Evolutionary conservation across 2,797 vertebrate species (phyloP).

Genomic region (Periophthalmus magnuspinnatus): DNA sequence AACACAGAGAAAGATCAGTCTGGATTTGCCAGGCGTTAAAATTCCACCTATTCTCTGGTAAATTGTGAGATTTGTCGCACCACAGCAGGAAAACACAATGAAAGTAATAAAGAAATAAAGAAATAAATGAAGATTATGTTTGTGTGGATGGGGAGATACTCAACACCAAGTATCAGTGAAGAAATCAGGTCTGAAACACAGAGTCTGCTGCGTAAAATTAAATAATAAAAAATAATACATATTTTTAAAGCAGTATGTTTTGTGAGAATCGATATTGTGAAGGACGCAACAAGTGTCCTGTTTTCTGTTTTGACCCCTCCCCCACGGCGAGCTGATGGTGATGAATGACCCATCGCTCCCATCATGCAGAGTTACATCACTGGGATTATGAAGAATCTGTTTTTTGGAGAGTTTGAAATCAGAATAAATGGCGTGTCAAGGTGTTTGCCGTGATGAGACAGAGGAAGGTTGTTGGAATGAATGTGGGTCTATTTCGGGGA

Average conservation of each 20-base stretch:
- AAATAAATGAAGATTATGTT: too few species aligned
- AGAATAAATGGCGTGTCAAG: slow-evolving; percentile 56
- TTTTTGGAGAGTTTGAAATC: slow-evolving; percentile 47
- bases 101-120: not conserved
- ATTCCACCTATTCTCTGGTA: too few species aligned
- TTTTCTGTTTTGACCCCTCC: slow-evolving; percentile 29
- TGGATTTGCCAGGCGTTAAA: too few species aligned
- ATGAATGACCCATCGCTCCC: slow-evolving; percentile 56
- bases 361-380: slow-evolving; percentile 54
- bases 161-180: too few species aligned
- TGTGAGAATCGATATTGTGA: slow-evolving; percentile 20
- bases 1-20: too few species aligned
- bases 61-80: not conserved
- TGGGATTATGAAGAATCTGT: slow-evolving; percentile 43
- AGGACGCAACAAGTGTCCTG: slow-evolving; percentile 30
- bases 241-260: not conserved
- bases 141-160: too few species aligned
- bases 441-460: slow-evolving; percentile 37
- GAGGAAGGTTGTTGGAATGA: slow-evolving; percentile 28
- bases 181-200: not conserved
- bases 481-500: slow-evolving; percentile 29
- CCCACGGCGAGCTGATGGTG: slow-evolving; percentile 41
- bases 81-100: not conserved
- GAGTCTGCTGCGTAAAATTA: not conserved
- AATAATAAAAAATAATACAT: too few species aligned